A percentile compares a stretch with the other conserved stretches of the same genome.
Evolutionary conservation across 2,888 invertebrate genomes (phyloP).

Genomic region (Euproctis similis): DNA sequence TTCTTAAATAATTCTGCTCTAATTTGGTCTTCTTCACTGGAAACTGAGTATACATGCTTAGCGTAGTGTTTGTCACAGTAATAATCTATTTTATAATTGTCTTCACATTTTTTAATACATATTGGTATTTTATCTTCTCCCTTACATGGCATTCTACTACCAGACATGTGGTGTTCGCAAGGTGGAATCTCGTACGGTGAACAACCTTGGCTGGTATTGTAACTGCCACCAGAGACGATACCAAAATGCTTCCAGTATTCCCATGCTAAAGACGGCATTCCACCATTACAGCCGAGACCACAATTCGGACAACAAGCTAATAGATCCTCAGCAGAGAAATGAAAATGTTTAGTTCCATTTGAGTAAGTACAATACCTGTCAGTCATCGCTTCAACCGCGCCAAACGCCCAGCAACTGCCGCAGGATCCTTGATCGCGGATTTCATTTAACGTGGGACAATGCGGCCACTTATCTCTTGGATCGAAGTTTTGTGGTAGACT

Average conservation of each 20-base stretch:
- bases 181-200: constrained; percentile 89
- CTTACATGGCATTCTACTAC: constrained; percentile 82
- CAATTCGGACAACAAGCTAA: constrained; percentile 87
- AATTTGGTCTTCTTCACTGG: constrained; percentile 79
- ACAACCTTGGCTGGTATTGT: constrained; percentile 87
- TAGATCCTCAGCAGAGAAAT: constrained; percentile 90
- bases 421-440: constrained; percentile 92
- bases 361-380: constrained; percentile 91
- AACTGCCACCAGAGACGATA: constrained; percentile 91
- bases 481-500: constrained; percentile 87
- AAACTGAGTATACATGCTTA: constrained; percentile 77
- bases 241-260: constrained; percentile 89
- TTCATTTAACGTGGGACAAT: constrained; percentile 89
- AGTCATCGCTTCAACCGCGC: constrained; percentile 93
- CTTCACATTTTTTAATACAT: constrained; percentile 82
- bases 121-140: constrained; percentile 84
- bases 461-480: constrained; percentile 85
- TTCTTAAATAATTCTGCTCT: constrained; percentile 88
- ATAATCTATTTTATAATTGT: constrained; percentile 80
- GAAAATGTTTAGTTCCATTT: constrained; percentile 80
- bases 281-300: constrained; percentile 90
- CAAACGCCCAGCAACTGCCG: constrained; percentile 96
- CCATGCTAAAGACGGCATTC: constrained; percentile 88
- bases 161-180: constrained; percentile 93
- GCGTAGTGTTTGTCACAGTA: constrained; percentile 85